These are phyloP conservation scores for Anastatus disparis DNA, from an alignment of 1,140 invertebrate genomes.

Conservation along the genomic window DNA sequence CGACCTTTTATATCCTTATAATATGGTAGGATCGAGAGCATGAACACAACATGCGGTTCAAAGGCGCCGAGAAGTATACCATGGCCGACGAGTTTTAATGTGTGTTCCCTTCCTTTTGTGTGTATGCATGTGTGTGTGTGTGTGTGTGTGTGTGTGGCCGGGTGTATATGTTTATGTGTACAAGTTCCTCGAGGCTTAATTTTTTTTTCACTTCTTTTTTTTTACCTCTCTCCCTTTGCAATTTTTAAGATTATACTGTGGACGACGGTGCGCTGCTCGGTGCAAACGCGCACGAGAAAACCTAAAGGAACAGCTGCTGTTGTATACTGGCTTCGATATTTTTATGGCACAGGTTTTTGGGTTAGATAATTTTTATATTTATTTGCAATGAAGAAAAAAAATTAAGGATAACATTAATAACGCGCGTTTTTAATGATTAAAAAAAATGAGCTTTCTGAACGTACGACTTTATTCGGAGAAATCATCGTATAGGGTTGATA, in stretches of 20 bases:
- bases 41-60: constrained; percentile 39
- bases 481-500: too few species aligned
- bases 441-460: too few species aligned
- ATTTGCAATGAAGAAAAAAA: too few species aligned
- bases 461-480: too few species aligned
- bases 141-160: background rate
- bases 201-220: background rate
- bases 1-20: constrained; percentile 29
- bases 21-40: background rate
- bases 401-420: too few species aligned
- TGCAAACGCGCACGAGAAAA: too few species aligned
- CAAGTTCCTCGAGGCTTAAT: background rate
- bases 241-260: background rate
- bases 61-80: constrained; percentile 57
- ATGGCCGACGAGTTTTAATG: constrained; percentile 56
- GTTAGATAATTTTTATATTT: too few species aligned
- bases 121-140: background rate
- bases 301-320: too few species aligned
- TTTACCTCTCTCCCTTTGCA: background rate
- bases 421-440: too few species aligned
- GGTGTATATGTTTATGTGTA: background rate
- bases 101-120: background rate
- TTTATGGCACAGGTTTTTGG: too few species aligned
- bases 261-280: background rate
- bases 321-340: too few species aligned